Evolutionary conservation across 2,888 invertebrate species (phyloP).

Genomic region (Acanthosepion esculentum): DNA sequence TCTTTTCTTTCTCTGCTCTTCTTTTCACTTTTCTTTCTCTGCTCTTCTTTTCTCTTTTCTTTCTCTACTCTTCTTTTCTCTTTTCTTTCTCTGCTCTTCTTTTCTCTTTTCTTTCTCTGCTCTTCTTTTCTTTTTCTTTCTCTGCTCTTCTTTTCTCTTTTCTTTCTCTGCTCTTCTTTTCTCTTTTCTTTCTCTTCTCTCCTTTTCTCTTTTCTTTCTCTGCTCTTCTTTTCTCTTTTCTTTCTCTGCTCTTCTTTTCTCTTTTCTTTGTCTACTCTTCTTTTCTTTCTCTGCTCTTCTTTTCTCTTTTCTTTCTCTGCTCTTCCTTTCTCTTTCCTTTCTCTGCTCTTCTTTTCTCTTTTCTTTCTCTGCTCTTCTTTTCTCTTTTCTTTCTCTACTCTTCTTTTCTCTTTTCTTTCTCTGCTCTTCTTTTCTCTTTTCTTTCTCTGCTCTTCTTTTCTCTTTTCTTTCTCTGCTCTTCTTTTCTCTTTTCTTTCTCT

Average conservation of each 20-base stretch:
- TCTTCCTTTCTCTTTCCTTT: no score
- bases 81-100: background rate
- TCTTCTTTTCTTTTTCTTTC: fast-evolving
- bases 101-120: background rate
- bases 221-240: background rate
- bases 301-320: background rate
- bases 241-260: no score
- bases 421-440: fast-evolving
- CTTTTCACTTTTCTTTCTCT: background rate
- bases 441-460: background rate
- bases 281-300: background rate
- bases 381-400: background rate
- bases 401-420: background rate
- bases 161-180: no score
- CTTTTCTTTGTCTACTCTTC: no score
- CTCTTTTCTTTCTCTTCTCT: background rate
- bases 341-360: no score
- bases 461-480: background rate
- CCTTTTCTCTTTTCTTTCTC: background rate
- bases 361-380: background rate
- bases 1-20: no score
- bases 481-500: no score
- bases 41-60: no score
- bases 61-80: no score
- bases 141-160: background rate